These are phyloP conservation scores for Andrena cerasifolii DNA, from an alignment of 1,140 invertebrate species.

Conservation along the genomic window DNA sequence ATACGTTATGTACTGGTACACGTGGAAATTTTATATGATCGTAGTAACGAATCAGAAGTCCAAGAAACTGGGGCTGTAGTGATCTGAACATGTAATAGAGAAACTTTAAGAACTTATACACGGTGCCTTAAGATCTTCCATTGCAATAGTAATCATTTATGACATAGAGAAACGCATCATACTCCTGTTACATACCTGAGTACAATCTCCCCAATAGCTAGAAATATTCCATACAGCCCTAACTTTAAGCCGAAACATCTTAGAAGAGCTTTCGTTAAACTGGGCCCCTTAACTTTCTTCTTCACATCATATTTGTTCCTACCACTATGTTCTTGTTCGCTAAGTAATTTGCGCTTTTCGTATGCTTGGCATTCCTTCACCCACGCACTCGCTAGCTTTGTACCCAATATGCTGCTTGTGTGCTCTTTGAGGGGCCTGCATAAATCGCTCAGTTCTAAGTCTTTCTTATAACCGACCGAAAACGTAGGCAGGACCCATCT, in stretches of 20 bases:
- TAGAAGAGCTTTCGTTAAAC: constrained; percentile 82
- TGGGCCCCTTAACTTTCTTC: constrained; percentile 79
- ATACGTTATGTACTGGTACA: constrained; percentile 50
- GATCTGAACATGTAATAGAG: constrained; percentile 67
- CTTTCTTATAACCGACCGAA: constrained; percentile 86
- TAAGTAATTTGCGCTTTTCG: constrained; percentile 47
- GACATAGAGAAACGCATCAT: background rate
- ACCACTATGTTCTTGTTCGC: constrained; percentile 48
- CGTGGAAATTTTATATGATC: constrained; percentile 42
- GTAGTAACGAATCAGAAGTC: constrained; percentile 86
- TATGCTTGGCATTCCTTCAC: constrained; percentile 70
- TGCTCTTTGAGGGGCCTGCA: constrained; percentile 86
- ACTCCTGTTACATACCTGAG: constrained; percentile 79
- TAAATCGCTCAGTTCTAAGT: constrained; percentile 87
- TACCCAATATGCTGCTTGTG: constrained; percentile 80
- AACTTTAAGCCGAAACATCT: constrained; percentile 83
- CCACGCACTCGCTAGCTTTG: constrained; percentile 77
- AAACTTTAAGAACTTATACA: background rate
- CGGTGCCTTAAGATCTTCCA: background rate
- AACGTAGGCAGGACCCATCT: constrained; percentile 87
- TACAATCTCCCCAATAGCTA: constrained; percentile 82
- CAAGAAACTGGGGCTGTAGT: constrained; percentile 85
- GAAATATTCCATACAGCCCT: constrained; percentile 81
- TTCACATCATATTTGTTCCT: constrained; percentile 41
- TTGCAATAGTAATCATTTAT: background rate